phyloP scores from a whole-genome alignment of 2,888 invertebrate genomes.

The Acleris emargana region DNA sequence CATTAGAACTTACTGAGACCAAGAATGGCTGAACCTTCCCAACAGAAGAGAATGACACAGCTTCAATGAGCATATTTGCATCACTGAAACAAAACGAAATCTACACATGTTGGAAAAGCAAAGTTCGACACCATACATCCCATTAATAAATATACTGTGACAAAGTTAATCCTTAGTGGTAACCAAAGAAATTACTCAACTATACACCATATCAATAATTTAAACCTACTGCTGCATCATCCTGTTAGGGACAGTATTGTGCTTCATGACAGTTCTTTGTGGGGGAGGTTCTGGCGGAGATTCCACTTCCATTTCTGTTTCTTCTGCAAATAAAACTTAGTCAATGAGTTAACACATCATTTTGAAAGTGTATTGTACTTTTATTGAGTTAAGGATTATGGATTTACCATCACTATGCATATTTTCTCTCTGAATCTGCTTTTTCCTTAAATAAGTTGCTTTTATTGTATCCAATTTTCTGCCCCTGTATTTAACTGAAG shows the following conservation, averaged over 20 bases:
- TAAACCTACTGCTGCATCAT: constrained; percentile 89
- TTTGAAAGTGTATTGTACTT: background rate
- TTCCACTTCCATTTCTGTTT: constrained; percentile 85
- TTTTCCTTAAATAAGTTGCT: constrained; percentile 91
- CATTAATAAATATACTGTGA: too few species aligned
- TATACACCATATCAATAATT: background rate
- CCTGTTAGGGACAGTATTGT: constrained; percentile 89
- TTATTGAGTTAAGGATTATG: background rate
- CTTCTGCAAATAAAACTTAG: constrained; percentile 61
- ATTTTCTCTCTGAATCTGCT: constrained; percentile 84
- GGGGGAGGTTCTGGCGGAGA: constrained; percentile 84
- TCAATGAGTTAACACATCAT: constrained; percentile 3
- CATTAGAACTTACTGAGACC: constrained; percentile 93
- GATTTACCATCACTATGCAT: constrained; percentile 75
- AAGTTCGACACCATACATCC: too few species aligned
- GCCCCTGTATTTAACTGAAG: constrained; percentile 94
- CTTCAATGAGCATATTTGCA: constrained; percentile 94
- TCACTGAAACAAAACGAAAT: constrained; percentile 86
- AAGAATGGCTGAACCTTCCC: constrained; percentile 97
- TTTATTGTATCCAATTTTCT: constrained; percentile 95
- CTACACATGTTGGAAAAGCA: constrained; percentile 85
- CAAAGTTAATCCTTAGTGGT: too few species aligned
- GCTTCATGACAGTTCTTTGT: constrained; percentile 88
- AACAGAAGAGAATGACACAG: constrained; percentile 92
- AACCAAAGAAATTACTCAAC: too few species aligned